Conservation (phyloP, 2,888 invertebrate genomes). For the Drosophila pseudotakahashii region DNA sequence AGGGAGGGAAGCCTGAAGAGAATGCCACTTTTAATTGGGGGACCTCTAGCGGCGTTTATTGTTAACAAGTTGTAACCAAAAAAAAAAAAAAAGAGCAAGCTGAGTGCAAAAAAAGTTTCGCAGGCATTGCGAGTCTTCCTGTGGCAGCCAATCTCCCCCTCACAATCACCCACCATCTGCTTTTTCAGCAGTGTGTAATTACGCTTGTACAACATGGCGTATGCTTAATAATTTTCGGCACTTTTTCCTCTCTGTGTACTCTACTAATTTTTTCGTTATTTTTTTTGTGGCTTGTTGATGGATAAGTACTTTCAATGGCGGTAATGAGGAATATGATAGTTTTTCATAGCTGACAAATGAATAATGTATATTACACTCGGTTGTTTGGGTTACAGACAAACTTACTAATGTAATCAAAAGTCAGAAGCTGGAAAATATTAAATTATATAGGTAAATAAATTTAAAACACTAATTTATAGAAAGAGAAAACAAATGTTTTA, state of each 20-base stretch:
- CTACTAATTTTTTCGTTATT: constrained; percentile 32
- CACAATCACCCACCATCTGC: constrained; percentile 4
- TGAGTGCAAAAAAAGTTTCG: constrained; percentile 21
- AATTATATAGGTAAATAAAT: too few species aligned
- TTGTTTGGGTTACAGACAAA: too few species aligned
- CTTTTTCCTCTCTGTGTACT: constrained; percentile 36
- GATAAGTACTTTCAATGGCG: constrained; percentile 20
- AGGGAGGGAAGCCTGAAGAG: constrained; percentile 3
- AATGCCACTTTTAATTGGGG: constrained; percentile 65
- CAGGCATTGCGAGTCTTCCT: constrained; percentile 57
- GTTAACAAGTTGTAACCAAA: constrained; percentile 70
- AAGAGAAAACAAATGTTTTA: too few species aligned
- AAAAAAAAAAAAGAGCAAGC: constrained; percentile 1
- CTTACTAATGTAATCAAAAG: too few species aligned
- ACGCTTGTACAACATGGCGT: constrained; percentile 70
- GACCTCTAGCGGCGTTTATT: constrained; percentile 68
- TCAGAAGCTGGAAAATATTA: too few species aligned
- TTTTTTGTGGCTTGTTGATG: constrained; percentile 19
- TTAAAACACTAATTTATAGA: too few species aligned
- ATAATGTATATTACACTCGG: not conserved
- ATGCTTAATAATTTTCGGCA: constrained; percentile 64
- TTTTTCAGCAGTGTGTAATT: constrained; percentile 60
- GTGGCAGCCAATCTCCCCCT: constrained; percentile 18
- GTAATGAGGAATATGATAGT: constrained; percentile 19
- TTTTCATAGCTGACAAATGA: not conserved